Base-by-base conservation (phyloP, 2,888 invertebrate species). In the Trichopoda pennipes region DNA sequence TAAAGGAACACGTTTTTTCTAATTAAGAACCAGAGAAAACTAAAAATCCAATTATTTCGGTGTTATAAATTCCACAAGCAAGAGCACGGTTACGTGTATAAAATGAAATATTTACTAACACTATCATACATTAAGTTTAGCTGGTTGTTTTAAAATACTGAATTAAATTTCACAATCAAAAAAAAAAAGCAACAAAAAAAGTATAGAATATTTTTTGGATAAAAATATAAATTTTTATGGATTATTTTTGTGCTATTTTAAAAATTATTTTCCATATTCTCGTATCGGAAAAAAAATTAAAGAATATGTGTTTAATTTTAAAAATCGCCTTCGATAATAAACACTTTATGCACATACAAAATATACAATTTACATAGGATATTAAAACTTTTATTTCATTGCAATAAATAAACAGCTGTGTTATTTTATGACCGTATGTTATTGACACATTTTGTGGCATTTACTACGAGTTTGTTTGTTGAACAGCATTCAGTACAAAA, bases 1-100 rank as follows among this genome's bases (percentile, higher is more conserved):
- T 44, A 14, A 16, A 44, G n/a, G 17, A 49, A 16, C n/a, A 12
- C 10, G 10, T 38, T 9, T 9, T 16, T 56, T 28, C 28, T 28
- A 28, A 28, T 28, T 28, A 28, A 17, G 17, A 32, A 56, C n/a
- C 7, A 56, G 14, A 32, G n/a, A 47, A 58, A 35, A 56, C 4
- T 32, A 63, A 58, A 77, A 83, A 84, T 80, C 72, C 76, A 83
- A 83, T 81, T 83, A 84, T 68, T 75, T 68, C 68, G 63, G 68
- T 83, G 80, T 84, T 80, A 81, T 77, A 72, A 72, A 66, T 49
- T 64, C 35, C 60, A 32, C 44, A 28, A 28, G 28, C 28, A 28
- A 28, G 7, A 28, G 28, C 28, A 28, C 55, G 32, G 32, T 56
- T 70, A 21, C 38, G 16, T 47, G 19, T 9, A 49, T n/a, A 44